Evolutionary conservation across 2,797 vertebrate genomes (phyloP).

Genomic region (Mus minutoides): DNA sequence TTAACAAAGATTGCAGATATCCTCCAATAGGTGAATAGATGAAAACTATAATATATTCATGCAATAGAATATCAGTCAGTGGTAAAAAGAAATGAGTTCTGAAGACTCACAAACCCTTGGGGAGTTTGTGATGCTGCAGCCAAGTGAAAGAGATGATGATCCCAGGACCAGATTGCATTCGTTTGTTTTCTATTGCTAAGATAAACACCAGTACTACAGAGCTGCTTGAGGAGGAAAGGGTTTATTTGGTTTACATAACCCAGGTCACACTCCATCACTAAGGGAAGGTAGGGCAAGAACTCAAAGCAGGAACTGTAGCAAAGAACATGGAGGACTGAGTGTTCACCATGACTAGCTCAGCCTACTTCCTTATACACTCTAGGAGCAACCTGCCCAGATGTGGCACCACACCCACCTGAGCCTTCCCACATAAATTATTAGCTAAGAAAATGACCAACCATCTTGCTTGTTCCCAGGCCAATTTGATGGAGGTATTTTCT

Average conservation of each 20-base stretch:
- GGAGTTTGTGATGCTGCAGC: neutral
- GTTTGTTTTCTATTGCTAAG: constrained; percentile 1
- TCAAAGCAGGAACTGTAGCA: neutral
- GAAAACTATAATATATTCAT: neutral
- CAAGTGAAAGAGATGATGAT: neutral
- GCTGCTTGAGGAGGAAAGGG: neutral
- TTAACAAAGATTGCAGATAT: neutral
- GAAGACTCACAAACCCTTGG: neutral
- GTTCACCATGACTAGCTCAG: neutral
- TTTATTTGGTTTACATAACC: neutral
- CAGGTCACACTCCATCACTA: neutral
- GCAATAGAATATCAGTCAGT: neutral
- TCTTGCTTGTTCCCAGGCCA: neutral
- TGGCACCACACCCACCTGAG: neutral
- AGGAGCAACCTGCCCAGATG: neutral
- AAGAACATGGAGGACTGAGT: neutral
- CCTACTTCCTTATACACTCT: neutral
- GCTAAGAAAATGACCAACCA: neutral
- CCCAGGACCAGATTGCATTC: neutral
- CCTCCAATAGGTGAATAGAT: neutral
- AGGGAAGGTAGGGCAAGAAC: neutral
- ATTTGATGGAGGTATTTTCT: neutral
- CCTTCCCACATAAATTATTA: neutral
- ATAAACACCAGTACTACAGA: neutral
- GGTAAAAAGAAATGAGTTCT: neutral